A percentile compares a stretch with the other conserved stretches of the same genome.
These are phyloP conservation scores for Herpetotheres cachinnans DNA, from an alignment of 2,113 vertebrate genomes.

Conservation along the genomic window DNA sequence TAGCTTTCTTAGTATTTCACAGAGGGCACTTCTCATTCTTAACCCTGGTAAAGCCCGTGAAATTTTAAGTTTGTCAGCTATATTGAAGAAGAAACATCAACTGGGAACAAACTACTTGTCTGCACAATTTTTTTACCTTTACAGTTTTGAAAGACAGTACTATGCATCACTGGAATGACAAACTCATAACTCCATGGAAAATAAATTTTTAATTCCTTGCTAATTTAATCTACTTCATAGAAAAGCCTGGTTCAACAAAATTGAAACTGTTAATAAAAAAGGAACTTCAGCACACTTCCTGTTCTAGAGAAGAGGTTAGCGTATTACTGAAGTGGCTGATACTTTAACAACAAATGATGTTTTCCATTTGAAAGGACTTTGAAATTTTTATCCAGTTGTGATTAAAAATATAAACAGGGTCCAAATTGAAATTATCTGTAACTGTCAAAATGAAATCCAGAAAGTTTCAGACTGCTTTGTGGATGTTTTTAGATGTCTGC, in stretches of 20 bases:
- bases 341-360: not conserved
- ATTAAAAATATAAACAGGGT: not conserved
- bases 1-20: not conserved
- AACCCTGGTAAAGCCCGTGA: not conserved
- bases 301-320: not conserved
- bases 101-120: too few species aligned
- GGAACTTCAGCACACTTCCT: not conserved
- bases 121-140: not conserved
- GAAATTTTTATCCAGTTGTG: not conserved
- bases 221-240: not conserved
- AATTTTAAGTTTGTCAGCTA: not conserved
- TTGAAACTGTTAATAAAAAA: not conserved
- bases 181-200: not conserved
- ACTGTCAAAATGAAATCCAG: not conserved
- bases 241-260: not conserved
- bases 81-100: not conserved
- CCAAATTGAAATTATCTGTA: not conserved
- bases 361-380: not conserved
- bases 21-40: accelerated
- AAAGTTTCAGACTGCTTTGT: not conserved
- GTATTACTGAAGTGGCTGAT: not conserved
- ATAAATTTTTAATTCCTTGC: not conserved
- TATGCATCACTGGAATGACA: not conserved
- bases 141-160: not conserved
- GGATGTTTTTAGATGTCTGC: not conserved